Evolutionary conservation across 2,797 vertebrate species (phyloP), one percentile per base, ranked within the genome.

Genomic region (Dendrocincla tyrannina): DNA sequence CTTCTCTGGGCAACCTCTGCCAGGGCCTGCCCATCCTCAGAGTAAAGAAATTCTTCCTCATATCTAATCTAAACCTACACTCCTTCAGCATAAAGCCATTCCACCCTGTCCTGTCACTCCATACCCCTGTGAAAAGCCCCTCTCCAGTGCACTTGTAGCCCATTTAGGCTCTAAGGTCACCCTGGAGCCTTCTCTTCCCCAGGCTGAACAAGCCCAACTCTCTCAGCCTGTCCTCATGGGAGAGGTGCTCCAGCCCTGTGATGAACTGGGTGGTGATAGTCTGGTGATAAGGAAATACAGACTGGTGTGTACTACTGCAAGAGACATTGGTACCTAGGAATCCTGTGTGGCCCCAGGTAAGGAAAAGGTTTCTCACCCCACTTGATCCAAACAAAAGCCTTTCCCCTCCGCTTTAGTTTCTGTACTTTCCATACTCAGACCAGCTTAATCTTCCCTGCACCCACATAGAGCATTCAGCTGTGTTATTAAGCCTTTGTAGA

Each of bases 401-500:
- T 86, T 74, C 22, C 6, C 23, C 24, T 76, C 46, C 37, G 11
- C 53, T 85, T 89, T 5, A 11, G 23, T 53, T 75, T 50, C 78
- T 87, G 33, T 30, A 13, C 46, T 91, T 95, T 46, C 46, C 42
- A 17, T 58, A 10, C n/a, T 56, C 66, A 73, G 37, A 37, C 47
- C 69, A 78, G 44, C 42, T 46, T 81, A 56, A 86, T 88, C 20
- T 70, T 60, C 53, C 7, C 58, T 56, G 73, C 69, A 49, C 91
- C 69, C 87, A 72, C 81, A 81, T 4, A 37, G 32, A 78, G 25
- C 53, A 42, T 82, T 89, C 50, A 92, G 81, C 55, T 30, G 16
- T 20, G 32, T 76, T 60, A 91, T 91, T 95, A 85, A 91, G 50
- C 32, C 89, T 91, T 72, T 73, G 85, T 60, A 95, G 70, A 50